Conservation (phyloP, 2,888 invertebrate genomes). For the Willowsia nigromaculata region DNA sequence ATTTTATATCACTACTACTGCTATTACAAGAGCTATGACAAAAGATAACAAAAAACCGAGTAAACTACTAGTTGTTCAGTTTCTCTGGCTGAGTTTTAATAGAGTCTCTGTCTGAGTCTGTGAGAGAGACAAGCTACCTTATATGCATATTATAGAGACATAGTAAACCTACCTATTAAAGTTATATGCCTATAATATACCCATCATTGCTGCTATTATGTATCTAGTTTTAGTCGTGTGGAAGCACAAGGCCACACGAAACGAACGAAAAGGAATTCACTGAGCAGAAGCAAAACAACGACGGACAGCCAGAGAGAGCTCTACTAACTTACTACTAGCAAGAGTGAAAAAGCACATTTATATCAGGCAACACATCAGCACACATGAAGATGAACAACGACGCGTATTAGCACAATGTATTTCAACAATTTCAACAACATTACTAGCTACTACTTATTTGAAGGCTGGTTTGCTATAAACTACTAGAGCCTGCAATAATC, state of each 20-base stretch:
- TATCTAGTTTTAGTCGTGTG: background rate
- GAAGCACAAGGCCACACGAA: slow-evolving; percentile 56
- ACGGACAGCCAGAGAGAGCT: no score
- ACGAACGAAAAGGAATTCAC: slow-evolving; percentile 19
- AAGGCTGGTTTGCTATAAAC: background rate
- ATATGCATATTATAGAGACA: background rate
- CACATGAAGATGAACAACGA: background rate
- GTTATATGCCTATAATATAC: background rate
- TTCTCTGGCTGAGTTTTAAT: background rate
- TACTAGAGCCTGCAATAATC: background rate
- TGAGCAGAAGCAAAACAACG: slow-evolving; percentile 23
- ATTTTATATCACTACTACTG: background rate
- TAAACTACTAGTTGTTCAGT: slow-evolving; percentile 3
- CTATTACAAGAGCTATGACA: background rate
- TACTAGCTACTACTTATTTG: no score
- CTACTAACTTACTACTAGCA: background rate
- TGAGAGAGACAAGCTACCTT: background rate
- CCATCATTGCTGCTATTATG: background rate
- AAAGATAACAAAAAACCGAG: background rate
- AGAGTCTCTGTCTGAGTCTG: background rate
- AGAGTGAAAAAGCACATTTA: background rate
- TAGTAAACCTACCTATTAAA: background rate
- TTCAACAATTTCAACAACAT: background rate
- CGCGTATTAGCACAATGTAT: background rate
- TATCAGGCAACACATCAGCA: background rate